Conservation (phyloP, 2,797 vertebrate species). For the Dendrocincla tyrannina region DNA sequence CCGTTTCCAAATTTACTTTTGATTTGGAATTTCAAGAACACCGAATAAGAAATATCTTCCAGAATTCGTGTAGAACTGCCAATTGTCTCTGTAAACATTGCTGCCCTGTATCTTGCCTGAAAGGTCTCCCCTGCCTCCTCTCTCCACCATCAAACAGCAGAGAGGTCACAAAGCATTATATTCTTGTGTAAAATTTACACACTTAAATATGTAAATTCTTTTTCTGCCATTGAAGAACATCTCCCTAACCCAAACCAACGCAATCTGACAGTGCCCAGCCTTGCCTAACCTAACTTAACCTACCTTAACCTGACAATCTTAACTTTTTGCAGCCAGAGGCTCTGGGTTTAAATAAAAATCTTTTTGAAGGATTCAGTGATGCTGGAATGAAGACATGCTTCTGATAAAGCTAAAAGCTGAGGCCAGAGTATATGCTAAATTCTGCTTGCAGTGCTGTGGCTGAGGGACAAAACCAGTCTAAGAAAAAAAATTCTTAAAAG, state of each 20-base stretch:
- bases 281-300: neutral
- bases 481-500: neutral
- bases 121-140: neutral
- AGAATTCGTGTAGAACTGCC: neutral
- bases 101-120: neutral
- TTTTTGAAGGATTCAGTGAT: neutral
- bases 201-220: neutral
- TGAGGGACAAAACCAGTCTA: neutral
- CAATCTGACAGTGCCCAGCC: neutral
- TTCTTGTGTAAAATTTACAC: neutral
- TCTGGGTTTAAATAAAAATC: neutral
- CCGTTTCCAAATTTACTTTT: neutral
- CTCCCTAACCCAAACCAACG: neutral
- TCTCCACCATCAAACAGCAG: neutral
- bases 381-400: neutral
- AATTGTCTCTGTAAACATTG: neutral
- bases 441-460: neutral
- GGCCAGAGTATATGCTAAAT: neutral
- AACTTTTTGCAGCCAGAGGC: neutral
- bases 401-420: neutral
- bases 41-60: neutral
- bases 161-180: neutral
- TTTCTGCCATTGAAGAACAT: neutral
- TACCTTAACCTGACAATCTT: neutral
- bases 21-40: neutral